phyloP scores from a whole-genome alignment of 2,888 invertebrate genomes.

The Achlya flavicornis region DNA sequence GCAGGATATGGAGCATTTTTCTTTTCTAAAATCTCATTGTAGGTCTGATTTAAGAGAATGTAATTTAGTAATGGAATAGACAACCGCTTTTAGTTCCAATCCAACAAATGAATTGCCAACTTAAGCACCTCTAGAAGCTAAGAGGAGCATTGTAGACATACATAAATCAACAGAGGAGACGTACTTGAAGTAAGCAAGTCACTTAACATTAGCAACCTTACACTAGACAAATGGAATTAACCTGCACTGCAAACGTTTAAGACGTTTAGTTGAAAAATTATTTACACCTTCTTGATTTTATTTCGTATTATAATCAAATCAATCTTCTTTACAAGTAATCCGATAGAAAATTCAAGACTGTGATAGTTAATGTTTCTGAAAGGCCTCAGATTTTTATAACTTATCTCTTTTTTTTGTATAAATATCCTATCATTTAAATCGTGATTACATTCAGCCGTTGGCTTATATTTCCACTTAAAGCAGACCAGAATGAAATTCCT shows the following conservation, averaged over 20 bases:
- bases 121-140: neutral
- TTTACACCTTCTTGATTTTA: neutral
- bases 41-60: too few relatives aligned
- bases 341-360: neutral
- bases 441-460: neutral
- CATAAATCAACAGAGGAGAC: neutral
- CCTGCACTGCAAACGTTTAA: neutral
- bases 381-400: neutral
- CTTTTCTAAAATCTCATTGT: too few relatives aligned
- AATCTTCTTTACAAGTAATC: neutral
- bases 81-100: neutral
- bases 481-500: neutral
- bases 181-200: constrained; percentile 2
- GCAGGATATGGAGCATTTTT: too few relatives aligned
- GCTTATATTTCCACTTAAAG: neutral
- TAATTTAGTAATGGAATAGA: too few relatives aligned
- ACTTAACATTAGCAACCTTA: constrained; percentile 1
- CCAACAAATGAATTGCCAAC: neutral
- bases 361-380: neutral
- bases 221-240: neutral
- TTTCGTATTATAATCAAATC: neutral
- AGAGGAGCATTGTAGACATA: neutral
- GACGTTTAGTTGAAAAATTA: neutral
- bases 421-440: too few relatives aligned
- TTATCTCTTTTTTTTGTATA: too few relatives aligned